Percentiles rank a stretch among this genome's conserved stretches.
Conservation (phyloP, 2,113 vertebrate species). For the Cyanoramphus novaezelandiae region DNA sequence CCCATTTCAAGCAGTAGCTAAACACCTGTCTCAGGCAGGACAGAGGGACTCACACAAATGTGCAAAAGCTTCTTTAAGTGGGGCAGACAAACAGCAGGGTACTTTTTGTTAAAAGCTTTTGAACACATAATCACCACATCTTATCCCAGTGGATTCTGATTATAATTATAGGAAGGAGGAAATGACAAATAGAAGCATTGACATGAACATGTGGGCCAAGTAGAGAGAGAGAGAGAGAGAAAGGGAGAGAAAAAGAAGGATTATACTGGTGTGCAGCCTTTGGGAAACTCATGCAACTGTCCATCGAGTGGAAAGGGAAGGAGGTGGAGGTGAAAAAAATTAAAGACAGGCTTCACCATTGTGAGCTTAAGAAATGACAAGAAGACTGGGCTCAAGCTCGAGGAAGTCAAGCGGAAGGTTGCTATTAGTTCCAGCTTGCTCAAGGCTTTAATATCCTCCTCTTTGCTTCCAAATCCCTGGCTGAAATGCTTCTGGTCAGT, state of each 20-base stretch:
- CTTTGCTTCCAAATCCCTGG: not conserved
- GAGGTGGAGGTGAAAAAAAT: not conserved
- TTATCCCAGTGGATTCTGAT: not conserved
- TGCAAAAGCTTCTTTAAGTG: not conserved
- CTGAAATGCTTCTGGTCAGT: not conserved
- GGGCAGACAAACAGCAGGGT: not conserved
- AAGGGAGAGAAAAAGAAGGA: not conserved
- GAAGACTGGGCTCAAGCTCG: not conserved
- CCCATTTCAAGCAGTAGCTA: not conserved
- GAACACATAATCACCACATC: not conserved
- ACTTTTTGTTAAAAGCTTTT: not conserved
- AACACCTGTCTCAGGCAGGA: not conserved
- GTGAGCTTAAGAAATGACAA: not conserved
- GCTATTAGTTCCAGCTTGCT: not conserved
- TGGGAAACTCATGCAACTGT: not conserved
- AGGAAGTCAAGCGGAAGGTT: accelerated
- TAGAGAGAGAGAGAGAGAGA: not conserved
- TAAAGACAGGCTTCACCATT: not conserved
- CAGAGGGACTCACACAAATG: not conserved
- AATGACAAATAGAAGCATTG: not conserved
- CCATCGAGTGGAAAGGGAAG: not conserved
- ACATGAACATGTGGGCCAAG: not conserved
- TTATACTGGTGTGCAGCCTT: not conserved
- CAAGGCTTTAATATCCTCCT: not conserved
- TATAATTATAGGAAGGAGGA: not conserved